Evolutionary conservation across 2,797 vertebrate species (phyloP), one percentile per base, ranked within the genome.

Genomic region (Acrossocheilus wenchowensis): DNA sequence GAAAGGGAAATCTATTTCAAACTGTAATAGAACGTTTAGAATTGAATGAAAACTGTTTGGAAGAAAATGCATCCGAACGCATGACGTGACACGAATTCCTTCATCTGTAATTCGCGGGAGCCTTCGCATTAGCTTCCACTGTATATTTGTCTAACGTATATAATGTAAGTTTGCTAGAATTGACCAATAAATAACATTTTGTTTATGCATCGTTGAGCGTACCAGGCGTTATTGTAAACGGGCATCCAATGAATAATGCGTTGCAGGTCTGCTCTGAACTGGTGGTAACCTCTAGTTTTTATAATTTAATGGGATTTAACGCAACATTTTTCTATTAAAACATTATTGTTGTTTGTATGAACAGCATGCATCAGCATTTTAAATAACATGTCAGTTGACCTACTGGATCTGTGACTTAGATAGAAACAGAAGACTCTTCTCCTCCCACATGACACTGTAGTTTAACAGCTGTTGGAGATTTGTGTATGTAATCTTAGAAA

Each of bases 1-100:
- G n/a, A 36, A 39, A 12, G 19, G 4, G 41, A 41, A 14, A 69
- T 54, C 19, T 68, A 6, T 75, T n/a, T 21, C 7, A 7, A 62
- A 83, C 50, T 60, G 52, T 26, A 34, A 45, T 21, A 12, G 57
- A 41, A 39, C 1, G 19, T 48, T 19, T 64, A 39, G 48, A 72
- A 83, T 77, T 8, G 26, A 71, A 12, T 57, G 11, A 36, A 82
- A 72, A 72, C 14, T 52, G 30, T 21, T 36, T 62, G 68, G 66
- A 88, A 81, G 69, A 72, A 50, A 34, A 41, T 34, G 54, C 62
- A 54, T 39, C 21, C 41, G 26, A 69, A 43, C 26, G 45, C 26
- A n/a, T 85, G 80, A 87, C 82, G 85, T 41, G 30, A 62, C 84
- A 69, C 19, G 75, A 50, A 85, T 66, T 19, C 12, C 41, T 36